Evolutionary conservation across 2,888 invertebrate genomes (phyloP).

Genomic region (Melangyna quadrimaculata): DNA sequence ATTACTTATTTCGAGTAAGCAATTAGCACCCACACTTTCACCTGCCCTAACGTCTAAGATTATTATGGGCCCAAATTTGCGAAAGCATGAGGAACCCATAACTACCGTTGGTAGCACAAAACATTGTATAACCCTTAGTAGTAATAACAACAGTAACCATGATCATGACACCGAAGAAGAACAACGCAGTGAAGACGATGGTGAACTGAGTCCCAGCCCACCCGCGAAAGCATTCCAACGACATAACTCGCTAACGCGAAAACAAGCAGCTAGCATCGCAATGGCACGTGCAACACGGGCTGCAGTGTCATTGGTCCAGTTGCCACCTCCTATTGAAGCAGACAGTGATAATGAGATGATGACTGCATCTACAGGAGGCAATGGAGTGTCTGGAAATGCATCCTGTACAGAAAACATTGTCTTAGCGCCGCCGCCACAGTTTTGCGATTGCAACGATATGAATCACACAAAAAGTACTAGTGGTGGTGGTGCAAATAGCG

Average conservation of each 20-base stretch:
- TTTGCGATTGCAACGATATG: constrained; percentile 87
- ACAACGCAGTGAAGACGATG: constrained; percentile 80
- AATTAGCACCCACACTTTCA: constrained; percentile 50
- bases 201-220: constrained; percentile 81
- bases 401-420: constrained; percentile 83
- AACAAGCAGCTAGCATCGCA: constrained; percentile 84
- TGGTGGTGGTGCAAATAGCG: constrained; percentile 73
- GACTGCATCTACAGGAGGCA: constrained; percentile 38
- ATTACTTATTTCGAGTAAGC: constrained; percentile 61
- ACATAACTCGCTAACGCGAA: constrained; percentile 85
- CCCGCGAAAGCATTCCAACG: constrained; percentile 83
- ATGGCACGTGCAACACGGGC: constrained; percentile 84
- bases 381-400: constrained; percentile 74
- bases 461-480: constrained; percentile 76
- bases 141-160: constrained; percentile 54
- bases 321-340: constrained; percentile 90
- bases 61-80: constrained; percentile 37
- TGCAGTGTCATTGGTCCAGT: constrained; percentile 88
- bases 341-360: constrained; percentile 86
- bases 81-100: constrained; percentile 63
- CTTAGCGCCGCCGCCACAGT: constrained; percentile 94
- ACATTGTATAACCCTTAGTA: constrained; percentile 56
- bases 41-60: constrained; percentile 53
- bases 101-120: constrained; percentile 63
- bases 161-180: constrained; percentile 76